phyloP scores from a whole-genome alignment of 1,140 invertebrate genomes.

The Brachystomella parvula region DNA sequence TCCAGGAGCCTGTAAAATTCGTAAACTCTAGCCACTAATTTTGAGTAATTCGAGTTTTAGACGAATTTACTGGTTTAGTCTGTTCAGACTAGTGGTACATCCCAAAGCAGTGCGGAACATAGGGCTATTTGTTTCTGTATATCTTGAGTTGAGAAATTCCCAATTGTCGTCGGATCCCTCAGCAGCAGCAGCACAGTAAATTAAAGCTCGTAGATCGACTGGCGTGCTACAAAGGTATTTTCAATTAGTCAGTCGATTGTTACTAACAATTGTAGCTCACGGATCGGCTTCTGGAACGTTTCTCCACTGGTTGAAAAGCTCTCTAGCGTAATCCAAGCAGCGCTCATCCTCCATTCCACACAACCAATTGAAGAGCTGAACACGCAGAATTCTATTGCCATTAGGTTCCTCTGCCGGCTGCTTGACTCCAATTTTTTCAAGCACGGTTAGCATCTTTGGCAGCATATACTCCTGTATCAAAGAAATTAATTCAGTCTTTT shows the following conservation, averaged over 20 bases:
- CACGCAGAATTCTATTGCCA: slow-evolving; percentile 8
- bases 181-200: slow-evolving; percentile 28
- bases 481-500: neutral
- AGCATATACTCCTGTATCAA: slow-evolving; percentile 18
- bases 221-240: slow-evolving; percentile 20
- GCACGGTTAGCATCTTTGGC: slow-evolving; percentile 16
- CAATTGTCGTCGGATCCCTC: too few relatives aligned
- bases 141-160: too few relatives aligned
- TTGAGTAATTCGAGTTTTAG: too few relatives aligned
- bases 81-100: too few relatives aligned
- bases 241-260: neutral
- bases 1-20: too few relatives aligned
- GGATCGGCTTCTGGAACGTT: slow-evolving; percentile 13
- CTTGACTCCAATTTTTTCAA: slow-evolving; percentile 4
- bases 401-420: neutral
- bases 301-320: slow-evolving; percentile 20
- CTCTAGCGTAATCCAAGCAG: slow-evolving; percentile 15
- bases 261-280: neutral
- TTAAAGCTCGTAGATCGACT: slow-evolving; percentile 9
- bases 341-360: slow-evolving; percentile 15
- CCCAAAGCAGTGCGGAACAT: too few relatives aligned
- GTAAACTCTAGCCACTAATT: too few relatives aligned
- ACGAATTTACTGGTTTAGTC: too few relatives aligned
- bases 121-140: too few relatives aligned
- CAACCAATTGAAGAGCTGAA: slow-evolving; percentile 23